Percentiles rank a stretch among this genome's conserved stretches.
Evolutionary conservation across 2,797 vertebrate genomes (phyloP).

Genomic region (Acomys russatus): DNA sequence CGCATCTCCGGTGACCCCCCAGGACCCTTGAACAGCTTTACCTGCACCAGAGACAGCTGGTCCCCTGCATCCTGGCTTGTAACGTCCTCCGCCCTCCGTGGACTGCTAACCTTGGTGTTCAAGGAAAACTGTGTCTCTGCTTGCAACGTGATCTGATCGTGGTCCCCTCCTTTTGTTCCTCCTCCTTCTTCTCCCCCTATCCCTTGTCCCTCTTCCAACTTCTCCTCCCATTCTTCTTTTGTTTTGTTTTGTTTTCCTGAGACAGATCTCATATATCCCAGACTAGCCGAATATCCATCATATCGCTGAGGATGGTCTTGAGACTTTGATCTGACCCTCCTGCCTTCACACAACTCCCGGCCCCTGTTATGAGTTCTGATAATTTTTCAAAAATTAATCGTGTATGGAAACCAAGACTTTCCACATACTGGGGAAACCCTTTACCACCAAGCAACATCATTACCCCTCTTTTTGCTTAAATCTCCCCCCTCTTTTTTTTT

Average conservation of each 20-base stretch:
- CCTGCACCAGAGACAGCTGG: background rate
- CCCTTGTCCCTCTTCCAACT: no score
- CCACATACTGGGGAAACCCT: background rate
- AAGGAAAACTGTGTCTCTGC: background rate
- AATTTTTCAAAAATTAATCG: background rate
- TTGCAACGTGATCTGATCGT: background rate
- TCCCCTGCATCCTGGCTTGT: no score
- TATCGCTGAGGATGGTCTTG: background rate
- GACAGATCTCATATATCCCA: background rate
- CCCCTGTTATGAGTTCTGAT: background rate
- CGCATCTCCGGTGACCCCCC: background rate
- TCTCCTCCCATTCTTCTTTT: no score
- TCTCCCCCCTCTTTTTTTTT: background rate
- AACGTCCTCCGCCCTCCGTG: background rate
- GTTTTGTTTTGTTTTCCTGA: background rate
- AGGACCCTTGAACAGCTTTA: background rate
- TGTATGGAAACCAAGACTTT: background rate
- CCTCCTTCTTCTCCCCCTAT: background rate
- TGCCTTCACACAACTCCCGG: background rate
- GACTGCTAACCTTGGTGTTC: accelerated
- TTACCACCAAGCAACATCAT: background rate
- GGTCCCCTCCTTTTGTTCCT: background rate
- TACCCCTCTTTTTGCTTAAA: background rate
- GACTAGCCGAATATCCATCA: background rate
- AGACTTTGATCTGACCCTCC: background rate